Conservation (phyloP, 2,888 invertebrate species). For the Notodonta ziczac region DNA sequence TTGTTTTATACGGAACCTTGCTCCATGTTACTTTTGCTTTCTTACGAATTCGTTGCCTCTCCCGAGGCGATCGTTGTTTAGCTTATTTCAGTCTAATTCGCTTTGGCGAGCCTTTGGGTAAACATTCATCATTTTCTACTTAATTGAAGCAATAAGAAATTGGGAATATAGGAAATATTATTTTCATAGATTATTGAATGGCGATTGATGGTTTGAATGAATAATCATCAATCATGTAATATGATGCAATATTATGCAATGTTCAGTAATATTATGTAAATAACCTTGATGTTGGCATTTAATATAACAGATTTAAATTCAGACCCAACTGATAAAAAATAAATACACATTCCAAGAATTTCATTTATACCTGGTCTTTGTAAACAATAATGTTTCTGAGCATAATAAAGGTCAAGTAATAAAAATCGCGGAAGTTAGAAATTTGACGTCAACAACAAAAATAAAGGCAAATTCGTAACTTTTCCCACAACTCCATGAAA, state of each 20-base stretch:
- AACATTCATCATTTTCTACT: slow-evolving; percentile 37
- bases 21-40: background rate
- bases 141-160: slow-evolving; percentile 4
- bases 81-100: slow-evolving; percentile 37
- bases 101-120: slow-evolving; percentile 21
- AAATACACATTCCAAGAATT: too few species aligned
- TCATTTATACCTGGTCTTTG: too few species aligned
- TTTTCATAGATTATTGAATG: too few species aligned
- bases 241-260: too few species aligned
- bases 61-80: slow-evolving; percentile 27
- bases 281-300: too few species aligned
- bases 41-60: slow-evolving; percentile 11
- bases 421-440: slow-evolving; percentile 21
- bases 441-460: slow-evolving; percentile 16
- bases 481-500: slow-evolving; percentile 24
- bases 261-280: too few species aligned
- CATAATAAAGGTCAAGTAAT: background rate
- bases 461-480: slow-evolving; percentile 23
- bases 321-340: too few species aligned
- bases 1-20: background rate
- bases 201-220: too few species aligned
- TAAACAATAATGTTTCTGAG: background rate
- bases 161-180: background rate
- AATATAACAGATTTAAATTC: too few species aligned
- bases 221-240: too few species aligned